Evolutionary conservation across 2,888 invertebrate species (phyloP).

Genomic region (Macrosoma leucophasiata): DNA sequence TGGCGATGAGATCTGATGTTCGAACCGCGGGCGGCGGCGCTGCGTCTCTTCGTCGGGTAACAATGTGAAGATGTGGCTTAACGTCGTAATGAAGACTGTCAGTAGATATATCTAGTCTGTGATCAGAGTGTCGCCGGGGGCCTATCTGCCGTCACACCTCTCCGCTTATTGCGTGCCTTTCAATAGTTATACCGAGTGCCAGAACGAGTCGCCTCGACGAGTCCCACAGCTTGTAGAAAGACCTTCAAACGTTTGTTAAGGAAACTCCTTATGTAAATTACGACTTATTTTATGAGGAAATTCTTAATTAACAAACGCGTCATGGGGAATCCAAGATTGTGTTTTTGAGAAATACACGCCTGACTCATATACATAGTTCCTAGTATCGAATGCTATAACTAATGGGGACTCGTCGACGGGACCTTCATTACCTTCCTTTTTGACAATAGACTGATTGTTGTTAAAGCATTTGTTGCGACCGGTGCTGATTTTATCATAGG

Average conservation of each 20-base stretch:
- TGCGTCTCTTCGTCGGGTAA: constrained; percentile 40
- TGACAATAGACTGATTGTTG: constrained; percentile 75
- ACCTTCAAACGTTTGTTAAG: too few relatives aligned
- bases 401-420: constrained; percentile 49
- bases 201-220: constrained; percentile 43
- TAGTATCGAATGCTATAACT: too few relatives aligned
- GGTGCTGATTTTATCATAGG: constrained; percentile 74
- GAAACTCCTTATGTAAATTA: too few relatives aligned
- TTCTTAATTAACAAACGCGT: too few relatives aligned
- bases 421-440: constrained; percentile 65
- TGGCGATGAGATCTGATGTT: background rate
- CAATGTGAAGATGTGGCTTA: constrained; percentile 54
- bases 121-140: constrained; percentile 74
- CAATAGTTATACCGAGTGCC: constrained; percentile 62
- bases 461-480: constrained; percentile 72
- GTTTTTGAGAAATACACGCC: too few relatives aligned
- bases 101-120: constrained; percentile 73
- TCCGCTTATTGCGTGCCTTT: constrained; percentile 75
- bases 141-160: constrained; percentile 66
- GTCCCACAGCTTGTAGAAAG: too few relatives aligned
- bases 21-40: constrained; percentile 25
- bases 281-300: too few relatives aligned
- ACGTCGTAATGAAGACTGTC: constrained; percentile 65
- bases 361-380: too few relatives aligned
- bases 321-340: too few relatives aligned